Conservation (phyloP, 2,113 vertebrate species). For the Myodes glareolus region DNA sequence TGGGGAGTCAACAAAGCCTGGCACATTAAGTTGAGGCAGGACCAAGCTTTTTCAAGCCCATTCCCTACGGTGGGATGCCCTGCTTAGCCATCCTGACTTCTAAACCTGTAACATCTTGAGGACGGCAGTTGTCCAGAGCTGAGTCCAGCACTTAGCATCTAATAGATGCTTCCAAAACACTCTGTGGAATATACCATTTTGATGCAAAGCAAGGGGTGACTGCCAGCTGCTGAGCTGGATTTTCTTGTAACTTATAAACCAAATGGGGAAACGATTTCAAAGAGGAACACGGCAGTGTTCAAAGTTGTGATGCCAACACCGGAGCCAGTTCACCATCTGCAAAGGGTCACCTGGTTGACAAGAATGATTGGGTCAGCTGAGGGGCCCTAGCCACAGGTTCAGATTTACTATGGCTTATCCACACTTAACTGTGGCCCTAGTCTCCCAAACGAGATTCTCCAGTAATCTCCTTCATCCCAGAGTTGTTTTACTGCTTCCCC, state of each 20-base stretch:
- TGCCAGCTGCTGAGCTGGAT: background rate
- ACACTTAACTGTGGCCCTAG: rapidly evolving
- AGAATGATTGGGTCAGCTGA: background rate
- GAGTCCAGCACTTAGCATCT: background rate
- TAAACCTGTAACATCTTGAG: background rate
- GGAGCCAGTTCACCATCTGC: background rate
- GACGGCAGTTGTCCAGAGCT: background rate
- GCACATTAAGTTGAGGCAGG: no score
- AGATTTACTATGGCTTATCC: background rate
- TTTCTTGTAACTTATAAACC: background rate
- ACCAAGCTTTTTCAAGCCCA: no score
- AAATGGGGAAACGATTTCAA: background rate
- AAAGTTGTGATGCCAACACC: background rate
- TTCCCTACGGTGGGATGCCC: no score
- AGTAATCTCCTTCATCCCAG: background rate
- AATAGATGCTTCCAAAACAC: background rate
- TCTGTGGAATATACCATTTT: background rate
- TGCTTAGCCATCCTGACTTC: background rate
- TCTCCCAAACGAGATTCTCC: background rate
- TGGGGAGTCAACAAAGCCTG: no score
- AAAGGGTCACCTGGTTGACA: background rate
- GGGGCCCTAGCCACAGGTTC: background rate
- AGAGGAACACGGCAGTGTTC: background rate
- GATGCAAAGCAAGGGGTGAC: background rate
- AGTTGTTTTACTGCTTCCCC: background rate